A percentile compares a stretch with the other conserved stretches of the same genome.
These are phyloP conservation scores for Tholera decimalis DNA, from an alignment of 2,888 invertebrate genomes.

Conservation along the genomic window DNA sequence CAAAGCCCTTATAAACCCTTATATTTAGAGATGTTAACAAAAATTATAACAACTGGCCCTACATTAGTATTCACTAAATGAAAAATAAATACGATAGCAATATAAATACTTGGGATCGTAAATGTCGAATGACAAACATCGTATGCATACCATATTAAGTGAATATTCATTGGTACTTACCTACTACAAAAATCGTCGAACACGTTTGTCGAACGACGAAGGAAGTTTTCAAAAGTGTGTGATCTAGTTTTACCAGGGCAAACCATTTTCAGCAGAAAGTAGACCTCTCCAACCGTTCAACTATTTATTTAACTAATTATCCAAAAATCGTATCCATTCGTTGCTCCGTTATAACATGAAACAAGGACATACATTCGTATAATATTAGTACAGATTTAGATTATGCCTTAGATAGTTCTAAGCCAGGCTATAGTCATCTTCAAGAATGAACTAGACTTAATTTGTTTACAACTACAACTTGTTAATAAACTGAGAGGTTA, in stretches of 20 bases:
- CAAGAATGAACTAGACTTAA: not conserved
- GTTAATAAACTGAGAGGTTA: not conserved
- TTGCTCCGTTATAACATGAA: too few relatives aligned
- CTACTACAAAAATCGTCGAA: conserved; percentile 11
- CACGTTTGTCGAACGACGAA: not conserved
- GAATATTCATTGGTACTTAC: not conserved
- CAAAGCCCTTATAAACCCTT: conserved; percentile 9
- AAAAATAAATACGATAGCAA: conserved; percentile 28
- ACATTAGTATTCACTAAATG: conserved; percentile 39
- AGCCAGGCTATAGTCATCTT: not conserved
- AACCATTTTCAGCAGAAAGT: too few relatives aligned
- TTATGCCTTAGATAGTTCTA: too few relatives aligned
- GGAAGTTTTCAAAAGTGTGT: not conserved
- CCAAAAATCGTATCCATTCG: too few relatives aligned
- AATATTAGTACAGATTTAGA: too few relatives aligned
- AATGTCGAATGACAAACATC: conserved; percentile 36
- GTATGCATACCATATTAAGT: conserved; percentile 31
- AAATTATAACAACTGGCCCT: conserved; percentile 21
- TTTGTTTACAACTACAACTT: not conserved
- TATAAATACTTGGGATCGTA: conserved; percentile 39
- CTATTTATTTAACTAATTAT: too few relatives aligned
- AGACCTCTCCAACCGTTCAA: too few relatives aligned
- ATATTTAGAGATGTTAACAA: not conserved
- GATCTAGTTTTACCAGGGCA: not conserved
- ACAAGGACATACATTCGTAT: too few relatives aligned